Conservation (phyloP, 2,113 vertebrate species). For the Lamprologus tigripictilis region DNA sequence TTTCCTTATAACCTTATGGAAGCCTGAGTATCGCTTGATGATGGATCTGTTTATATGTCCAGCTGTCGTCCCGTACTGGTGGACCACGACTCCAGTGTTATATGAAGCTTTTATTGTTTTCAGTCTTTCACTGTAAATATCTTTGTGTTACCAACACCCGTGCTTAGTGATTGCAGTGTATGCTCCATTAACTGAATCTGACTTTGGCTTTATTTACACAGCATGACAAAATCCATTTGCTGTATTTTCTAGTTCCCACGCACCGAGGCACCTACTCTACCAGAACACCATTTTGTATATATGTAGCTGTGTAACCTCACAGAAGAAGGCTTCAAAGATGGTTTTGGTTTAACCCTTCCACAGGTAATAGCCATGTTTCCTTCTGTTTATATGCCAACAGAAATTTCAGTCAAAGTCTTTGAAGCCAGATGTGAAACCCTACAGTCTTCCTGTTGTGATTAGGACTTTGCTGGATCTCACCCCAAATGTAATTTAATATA, state of each 20-base stretch:
- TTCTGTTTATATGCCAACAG: neutral
- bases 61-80: neutral
- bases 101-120: neutral
- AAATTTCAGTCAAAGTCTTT: neutral
- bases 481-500: constrained; percentile 30
- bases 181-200: neutral
- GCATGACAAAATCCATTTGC: neutral
- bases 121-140: neutral
- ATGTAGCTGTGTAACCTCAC: neutral
- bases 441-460: neutral
- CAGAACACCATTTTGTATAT: neutral
- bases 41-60: neutral
- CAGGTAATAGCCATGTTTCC: neutral
- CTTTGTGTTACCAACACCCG: neutral
- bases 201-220: neutral
- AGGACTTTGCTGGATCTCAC: neutral
- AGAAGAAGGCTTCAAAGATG: neutral
- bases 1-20: neutral
- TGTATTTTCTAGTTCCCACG: neutral
- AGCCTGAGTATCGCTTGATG: neutral
- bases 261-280: neutral
- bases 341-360: neutral
- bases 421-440: constrained; percentile 7
- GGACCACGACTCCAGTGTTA: neutral
- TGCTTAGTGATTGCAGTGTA: constrained; percentile 3